Conservation (phyloP, 2,113 vertebrate genomes). For the Mola mola region DNA sequence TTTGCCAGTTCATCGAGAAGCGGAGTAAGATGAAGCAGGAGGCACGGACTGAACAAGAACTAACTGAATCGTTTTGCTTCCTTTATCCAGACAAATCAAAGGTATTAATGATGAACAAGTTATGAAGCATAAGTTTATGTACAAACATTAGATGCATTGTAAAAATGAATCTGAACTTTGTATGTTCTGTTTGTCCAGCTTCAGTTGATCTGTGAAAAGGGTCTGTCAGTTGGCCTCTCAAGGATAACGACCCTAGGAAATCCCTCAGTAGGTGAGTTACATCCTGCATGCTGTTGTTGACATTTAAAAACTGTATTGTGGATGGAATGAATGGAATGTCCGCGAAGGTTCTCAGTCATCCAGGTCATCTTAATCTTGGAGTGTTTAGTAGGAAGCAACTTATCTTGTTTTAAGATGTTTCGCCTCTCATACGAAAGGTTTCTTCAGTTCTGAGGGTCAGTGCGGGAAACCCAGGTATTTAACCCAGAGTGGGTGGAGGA, state of each 20-base stretch:
- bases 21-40: slow-evolving; percentile 91
- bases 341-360: too few species aligned
- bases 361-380: too few species aligned
- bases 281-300: slow-evolving; percentile 1
- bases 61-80: slow-evolving; percentile 91
- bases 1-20: slow-evolving; percentile 91
- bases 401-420: too few species aligned
- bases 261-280: slow-evolving; percentile 86
- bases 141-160: too few species aligned
- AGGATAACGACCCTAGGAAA: slow-evolving; percentile 89
- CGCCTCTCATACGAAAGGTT: too few species aligned
- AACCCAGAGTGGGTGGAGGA: too few species aligned
- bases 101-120: slow-evolving; percentile 59
- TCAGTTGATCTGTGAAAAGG: slow-evolving; percentile 91
- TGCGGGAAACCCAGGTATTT: too few species aligned
- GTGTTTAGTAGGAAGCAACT: too few species aligned
- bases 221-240: slow-evolving; percentile 92
- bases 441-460: too few species aligned
- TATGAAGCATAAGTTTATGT: background rate
- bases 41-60: slow-evolving; percentile 90
- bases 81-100: slow-evolving; percentile 88
- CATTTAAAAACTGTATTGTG: background rate
- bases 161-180: background rate
- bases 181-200: slow-evolving; percentile 59
- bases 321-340: too few species aligned